Evolutionary conservation across 2,888 invertebrate species (phyloP).

Genomic region (Scotopteryx bipunctaria): DNA sequence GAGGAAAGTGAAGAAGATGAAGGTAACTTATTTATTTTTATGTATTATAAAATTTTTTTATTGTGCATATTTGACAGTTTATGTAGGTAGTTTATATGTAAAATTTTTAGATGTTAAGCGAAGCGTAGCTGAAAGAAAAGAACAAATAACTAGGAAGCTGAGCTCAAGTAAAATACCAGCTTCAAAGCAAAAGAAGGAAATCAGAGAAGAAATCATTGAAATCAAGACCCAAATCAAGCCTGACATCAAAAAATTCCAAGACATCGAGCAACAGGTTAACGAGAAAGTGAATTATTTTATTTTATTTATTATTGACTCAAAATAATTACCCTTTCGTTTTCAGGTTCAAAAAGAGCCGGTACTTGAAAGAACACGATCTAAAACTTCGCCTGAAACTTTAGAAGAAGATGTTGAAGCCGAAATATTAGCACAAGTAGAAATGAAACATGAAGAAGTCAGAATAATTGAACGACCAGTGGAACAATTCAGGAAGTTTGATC

Average conservation of each 20-base stretch:
- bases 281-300: slow-evolving; percentile 23
- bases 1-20: slow-evolving; percentile 82
- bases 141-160: slow-evolving; percentile 89
- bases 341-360: slow-evolving; percentile 72
- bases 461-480: slow-evolving; percentile 63
- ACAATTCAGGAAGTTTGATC: slow-evolving; percentile 74
- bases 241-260: slow-evolving; percentile 79
- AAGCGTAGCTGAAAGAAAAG: slow-evolving; percentile 89
- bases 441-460: slow-evolving; percentile 62
- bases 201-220: slow-evolving; percentile 88
- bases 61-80: not conserved
- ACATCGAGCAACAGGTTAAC: slow-evolving; percentile 76
- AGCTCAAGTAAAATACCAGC: slow-evolving; percentile 88
- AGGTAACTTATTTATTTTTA: slow-evolving; percentile 49
- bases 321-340: slow-evolving; percentile 31
- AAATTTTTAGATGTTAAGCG: slow-evolving; percentile 82
- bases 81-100: too few species aligned
- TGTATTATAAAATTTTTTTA: not conserved
- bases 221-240: slow-evolving; percentile 87
- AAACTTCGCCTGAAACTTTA: slow-evolving; percentile 66
- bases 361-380: slow-evolving; percentile 67
- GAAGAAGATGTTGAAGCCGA: slow-evolving; percentile 63
- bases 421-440: slow-evolving; percentile 50
- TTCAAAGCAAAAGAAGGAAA: slow-evolving; percentile 88
- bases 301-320: slow-evolving; percentile 8